Evolutionary conservation across 2,797 vertebrate species (phyloP).

Genomic region (Pyrocephalus nanus): DNA sequence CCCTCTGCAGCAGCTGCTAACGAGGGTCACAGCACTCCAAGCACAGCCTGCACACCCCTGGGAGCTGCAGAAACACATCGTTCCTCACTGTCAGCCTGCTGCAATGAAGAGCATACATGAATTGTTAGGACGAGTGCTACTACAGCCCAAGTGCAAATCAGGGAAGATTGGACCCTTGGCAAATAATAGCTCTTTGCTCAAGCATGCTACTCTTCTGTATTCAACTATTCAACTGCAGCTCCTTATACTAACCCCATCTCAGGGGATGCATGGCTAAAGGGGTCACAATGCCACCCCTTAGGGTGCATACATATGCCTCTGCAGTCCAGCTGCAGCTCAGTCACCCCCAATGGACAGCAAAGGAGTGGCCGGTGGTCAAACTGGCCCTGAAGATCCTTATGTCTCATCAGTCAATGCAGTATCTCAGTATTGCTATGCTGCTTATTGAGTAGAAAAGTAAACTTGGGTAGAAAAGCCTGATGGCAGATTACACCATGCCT

Average conservation of each 20-base stretch:
- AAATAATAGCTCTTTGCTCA: conserved; percentile 39
- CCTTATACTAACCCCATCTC: neutral
- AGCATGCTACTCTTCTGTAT: neutral
- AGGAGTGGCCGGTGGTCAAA: neutral
- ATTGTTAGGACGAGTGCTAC: conserved; percentile 56
- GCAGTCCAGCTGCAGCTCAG: neutral
- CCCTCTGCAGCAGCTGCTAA: neutral
- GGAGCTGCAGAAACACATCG: neutral
- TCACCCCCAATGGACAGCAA: rapidly evolving
- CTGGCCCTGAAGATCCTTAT: neutral
- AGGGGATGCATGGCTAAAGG: neutral
- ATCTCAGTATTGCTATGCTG: neutral
- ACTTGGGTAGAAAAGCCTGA: neutral
- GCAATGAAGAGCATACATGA: neutral
- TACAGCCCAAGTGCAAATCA: conserved; percentile 61
- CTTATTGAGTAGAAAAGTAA: neutral
- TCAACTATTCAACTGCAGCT: neutral
- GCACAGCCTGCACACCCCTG: neutral
- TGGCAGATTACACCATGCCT: neutral
- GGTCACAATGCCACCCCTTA: neutral
- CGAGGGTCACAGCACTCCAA: neutral
- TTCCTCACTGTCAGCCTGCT: neutral
- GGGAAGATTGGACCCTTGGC: conserved; percentile 30
- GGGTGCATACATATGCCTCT: neutral
- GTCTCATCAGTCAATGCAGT: neutral